Evolutionary conservation across 2,113 vertebrate genomes (phyloP).

Genomic region (Psittacula cyanocephala): DNA sequence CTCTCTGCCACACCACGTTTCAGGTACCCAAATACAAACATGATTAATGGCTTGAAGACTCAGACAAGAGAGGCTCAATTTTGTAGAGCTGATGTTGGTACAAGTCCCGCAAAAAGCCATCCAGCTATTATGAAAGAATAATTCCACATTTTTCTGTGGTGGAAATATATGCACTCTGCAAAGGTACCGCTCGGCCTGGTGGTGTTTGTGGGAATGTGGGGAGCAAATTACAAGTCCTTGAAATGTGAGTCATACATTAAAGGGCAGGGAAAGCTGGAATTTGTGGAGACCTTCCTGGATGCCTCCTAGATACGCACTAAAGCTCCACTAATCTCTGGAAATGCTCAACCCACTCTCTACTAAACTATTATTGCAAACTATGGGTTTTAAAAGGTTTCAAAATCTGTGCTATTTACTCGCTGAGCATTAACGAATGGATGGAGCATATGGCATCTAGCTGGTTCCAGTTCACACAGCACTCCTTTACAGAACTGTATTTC

Average conservation of each 20-base stretch:
- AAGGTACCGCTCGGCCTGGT: background rate
- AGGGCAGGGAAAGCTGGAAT: background rate
- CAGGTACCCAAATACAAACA: background rate
- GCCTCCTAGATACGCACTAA: background rate
- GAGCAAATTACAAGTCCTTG: slow-evolving; percentile 4
- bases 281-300: background rate
- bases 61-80: background rate
- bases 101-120: background rate
- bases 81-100: background rate
- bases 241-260: background rate
- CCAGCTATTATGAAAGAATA: background rate
- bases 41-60: background rate
- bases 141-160: background rate
- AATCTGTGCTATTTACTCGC: background rate
- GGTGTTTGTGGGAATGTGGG: background rate
- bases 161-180: background rate
- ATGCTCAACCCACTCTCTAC: background rate
- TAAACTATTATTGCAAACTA: background rate
- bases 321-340: background rate
- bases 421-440: background rate
- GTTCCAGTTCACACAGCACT: background rate
- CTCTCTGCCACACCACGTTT: rapidly evolving
- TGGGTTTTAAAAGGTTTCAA: background rate
- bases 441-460: background rate
- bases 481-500: background rate